Base-by-base conservation (phyloP, 2,113 vertebrate species). In the Alligator sinensis region DNA sequence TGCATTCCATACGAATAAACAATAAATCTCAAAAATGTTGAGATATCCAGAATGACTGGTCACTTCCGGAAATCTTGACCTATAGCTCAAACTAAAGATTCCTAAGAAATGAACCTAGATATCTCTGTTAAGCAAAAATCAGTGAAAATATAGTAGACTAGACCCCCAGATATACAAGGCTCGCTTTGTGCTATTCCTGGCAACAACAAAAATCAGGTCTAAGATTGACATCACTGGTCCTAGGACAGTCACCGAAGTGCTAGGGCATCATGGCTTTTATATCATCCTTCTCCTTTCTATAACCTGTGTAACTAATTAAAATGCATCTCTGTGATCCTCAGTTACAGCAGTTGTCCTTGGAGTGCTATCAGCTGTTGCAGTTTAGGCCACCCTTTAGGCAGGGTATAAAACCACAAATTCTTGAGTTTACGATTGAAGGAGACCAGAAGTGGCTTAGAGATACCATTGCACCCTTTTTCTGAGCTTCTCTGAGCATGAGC, bases 321-420 rank as follows among this genome's bases (percentile, higher is more conserved):
- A 87, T 91, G 87, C 64, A 76, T 24, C 70, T 89, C 62, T 60
- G 47, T 38, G 25, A 58, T 89, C 75, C 90, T 86, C 57, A 75
- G 78, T 89, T 61, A 9, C 3, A 5, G 9, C 76, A 55, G 66
- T 38, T 82, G 89, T 83, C 89, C 84, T 86, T 7, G 74, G 92
- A 85, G 82, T 91, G 87, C 92, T 96, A 95, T 87, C 93, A 92
- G 88, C 79, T 75, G 55, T 75, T 94, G 85, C 82, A 75, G 77
- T 78, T 91, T 95, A 94, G 86, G 76, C 18, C 59, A 91, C 77
- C 90, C 87, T 86, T 95, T 92, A 92, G 95, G 87, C 80, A 76
- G 62, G 91, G 90, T 78, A 63, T 79, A 68, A 75, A 79, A 82
- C 89, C 90, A 4, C 25, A 80, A 86, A 87, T 24, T 61, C 91